Percentiles rank a stretch among this genome's conserved stretches.
Evolutionary conservation across 2,113 vertebrate genomes (phyloP).

Genomic region (Xiphophorus hellerii): DNA sequence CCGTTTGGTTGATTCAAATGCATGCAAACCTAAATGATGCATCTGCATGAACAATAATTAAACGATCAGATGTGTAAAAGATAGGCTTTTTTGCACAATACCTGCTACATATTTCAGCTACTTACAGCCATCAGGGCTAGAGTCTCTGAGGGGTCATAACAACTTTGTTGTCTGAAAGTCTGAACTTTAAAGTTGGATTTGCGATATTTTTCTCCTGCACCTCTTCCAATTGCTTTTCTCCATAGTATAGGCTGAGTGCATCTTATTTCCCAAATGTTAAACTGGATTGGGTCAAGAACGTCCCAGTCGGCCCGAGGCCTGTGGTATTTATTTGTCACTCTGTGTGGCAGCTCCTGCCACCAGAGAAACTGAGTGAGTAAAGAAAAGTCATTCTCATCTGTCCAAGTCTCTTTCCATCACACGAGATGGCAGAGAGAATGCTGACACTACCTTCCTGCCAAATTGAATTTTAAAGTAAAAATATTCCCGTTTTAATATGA

Average conservation of each 20-base stretch:
- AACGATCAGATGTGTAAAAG: too few relatives aligned
- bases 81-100: neutral
- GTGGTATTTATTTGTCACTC: slow-evolving; percentile 21
- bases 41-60: neutral
- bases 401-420: slow-evolving; percentile 55
- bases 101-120: neutral
- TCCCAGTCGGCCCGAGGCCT: slow-evolving; percentile 35
- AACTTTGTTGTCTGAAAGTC: neutral
- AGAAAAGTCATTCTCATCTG: slow-evolving; percentile 51
- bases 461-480: slow-evolving; percentile 72
- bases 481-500: slow-evolving; percentile 70
- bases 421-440: slow-evolving; percentile 58
- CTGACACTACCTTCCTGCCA: slow-evolving; percentile 57
- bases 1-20: neutral
- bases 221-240: slow-evolving; percentile 35
- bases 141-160: slow-evolving; percentile 1
- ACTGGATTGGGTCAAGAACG: slow-evolving; percentile 52
- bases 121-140: neutral
- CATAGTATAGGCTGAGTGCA: slow-evolving; percentile 15
- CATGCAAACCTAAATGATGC: neutral
- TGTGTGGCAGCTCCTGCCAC: slow-evolving; percentile 22
- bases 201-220: slow-evolving; percentile 24
- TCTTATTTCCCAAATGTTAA: slow-evolving; percentile 63
- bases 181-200: slow-evolving; percentile 14
- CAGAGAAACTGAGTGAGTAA: slow-evolving; percentile 40